Base-by-base conservation (phyloP, 2,888 invertebrate species). In the Rhingia campestris region DNA sequence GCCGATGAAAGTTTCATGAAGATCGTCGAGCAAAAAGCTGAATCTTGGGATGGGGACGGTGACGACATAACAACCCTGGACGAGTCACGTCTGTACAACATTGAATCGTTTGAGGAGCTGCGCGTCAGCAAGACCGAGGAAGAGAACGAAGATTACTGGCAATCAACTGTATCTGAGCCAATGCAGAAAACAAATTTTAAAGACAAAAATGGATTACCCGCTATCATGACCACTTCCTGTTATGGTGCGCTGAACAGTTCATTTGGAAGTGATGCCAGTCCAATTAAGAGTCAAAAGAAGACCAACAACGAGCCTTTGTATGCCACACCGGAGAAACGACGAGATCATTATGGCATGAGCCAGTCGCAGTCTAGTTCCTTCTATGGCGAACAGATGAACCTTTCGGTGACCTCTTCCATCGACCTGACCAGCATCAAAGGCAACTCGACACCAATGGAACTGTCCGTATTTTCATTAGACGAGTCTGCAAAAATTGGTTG, bases 151-250 rank as follows among this genome's bases (percentile, higher is more conserved):
- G 88, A 87, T 5, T 85, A 82, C 41, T 90, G 87, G 84, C 90
- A 89, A 86, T 87, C 88, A 67, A 87, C 87, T n/a, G 87, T 88
- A 9, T 87, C 88, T 5, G 87, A 88, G 56, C 88, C 87, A 5
- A 45, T 86, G 32, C 86, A 87, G 30, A 72, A 70, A n/a, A 73
- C 66, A 10, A 61, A 72, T 53, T 79, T 69, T 7, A 74, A 81
- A 84, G 74, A 84, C 66, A 75, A 79, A 74, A 81, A 85, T 75
- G n/a, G 86, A 86, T 33, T 86, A 85, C 89, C 89, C 32, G 91
- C 91, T 79, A 91, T 91, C 54, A 91, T 91, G 91, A 91, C 91
- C 72, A 89, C 90, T 41, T 91, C 91, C 1, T 91, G 91, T 79
- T 91, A 91, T 85, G 91, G 91, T 82, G 88, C 89, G 1, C 86